Evolutionary conservation across 2,888 invertebrate genomes (phyloP).

Genomic region (Ectropis crepuscularia): DNA sequence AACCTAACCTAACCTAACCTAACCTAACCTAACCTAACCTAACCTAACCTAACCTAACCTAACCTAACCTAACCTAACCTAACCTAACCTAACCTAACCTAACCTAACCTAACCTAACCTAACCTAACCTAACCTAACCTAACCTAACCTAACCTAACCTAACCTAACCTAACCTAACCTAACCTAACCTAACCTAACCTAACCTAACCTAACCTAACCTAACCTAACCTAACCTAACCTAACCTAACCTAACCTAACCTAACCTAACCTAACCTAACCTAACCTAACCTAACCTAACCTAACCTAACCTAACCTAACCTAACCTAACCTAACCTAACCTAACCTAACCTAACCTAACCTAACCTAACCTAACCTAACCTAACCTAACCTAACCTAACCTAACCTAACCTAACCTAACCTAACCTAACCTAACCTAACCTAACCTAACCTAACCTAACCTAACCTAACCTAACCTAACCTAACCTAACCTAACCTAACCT

Average conservation of each 20-base stretch:
- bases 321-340: conserved; percentile 35
- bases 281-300: conserved; percentile 36
- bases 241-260: conserved; percentile 30
- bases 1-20: too few species aligned
- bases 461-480: conserved; percentile 23
- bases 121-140: too few species aligned
- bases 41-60: too few species aligned
- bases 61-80: too few species aligned
- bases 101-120: too few species aligned
- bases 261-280: conserved; percentile 31
- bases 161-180: conserved; percentile 33
- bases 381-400: conserved; percentile 45
- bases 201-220: conserved; percentile 28
- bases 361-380: conserved; percentile 44
- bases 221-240: conserved; percentile 30
- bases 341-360: conserved; percentile 34
- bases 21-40: too few species aligned
- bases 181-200: conserved; percentile 30
- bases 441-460: conserved; percentile 27
- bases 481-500: conserved; percentile 24
- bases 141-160: too few species aligned
- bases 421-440: conserved; percentile 36
- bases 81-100: too few species aligned
- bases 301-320: conserved; percentile 25
- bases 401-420: conserved; percentile 38